These are phyloP conservation scores for Cephus cinctus DNA, from an alignment of 1,140 invertebrate species.

Conservation along the genomic window DNA sequence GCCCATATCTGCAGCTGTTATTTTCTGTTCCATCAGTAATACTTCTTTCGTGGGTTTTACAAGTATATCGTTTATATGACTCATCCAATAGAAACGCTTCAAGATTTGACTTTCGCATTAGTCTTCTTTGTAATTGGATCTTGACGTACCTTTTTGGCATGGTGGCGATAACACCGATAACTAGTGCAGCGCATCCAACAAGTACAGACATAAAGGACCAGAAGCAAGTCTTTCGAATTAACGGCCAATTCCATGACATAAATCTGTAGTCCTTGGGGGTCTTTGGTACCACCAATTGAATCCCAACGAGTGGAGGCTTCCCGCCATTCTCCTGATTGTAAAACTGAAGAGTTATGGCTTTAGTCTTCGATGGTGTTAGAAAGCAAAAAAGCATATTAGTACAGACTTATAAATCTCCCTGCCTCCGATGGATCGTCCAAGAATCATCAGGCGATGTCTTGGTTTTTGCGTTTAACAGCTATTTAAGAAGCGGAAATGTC, in stretches of 20 bases:
- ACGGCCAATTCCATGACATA: constrained; percentile 78
- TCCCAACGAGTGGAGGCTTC: constrained; percentile 53
- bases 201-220: constrained; percentile 70
- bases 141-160: constrained; percentile 72
- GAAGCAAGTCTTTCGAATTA: constrained; percentile 71
- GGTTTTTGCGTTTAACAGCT: too few relatives aligned
- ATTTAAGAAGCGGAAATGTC: too few relatives aligned
- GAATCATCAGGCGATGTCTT: too few relatives aligned
- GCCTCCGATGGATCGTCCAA: too few relatives aligned
- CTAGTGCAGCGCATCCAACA: constrained; percentile 67
- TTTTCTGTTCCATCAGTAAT: too few relatives aligned
- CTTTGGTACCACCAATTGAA: constrained; percentile 61
- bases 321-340: constrained; percentile 60
- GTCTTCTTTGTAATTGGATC: too few relatives aligned
- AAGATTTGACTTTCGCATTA: too few relatives aligned
- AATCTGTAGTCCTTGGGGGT: constrained; percentile 65
- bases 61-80: too few relatives aligned
- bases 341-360: constrained; percentile 45
- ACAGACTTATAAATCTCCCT: too few relatives aligned
- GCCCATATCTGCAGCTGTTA: too few relatives aligned
- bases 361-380: constrained; percentile 6
- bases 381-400: not conserved
- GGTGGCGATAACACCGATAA: constrained; percentile 67
- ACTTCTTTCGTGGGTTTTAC: too few relatives aligned
- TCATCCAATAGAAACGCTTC: too few relatives aligned